Base-by-base conservation (phyloP, 2,888 invertebrate species). In the Lapara coniferarum region DNA sequence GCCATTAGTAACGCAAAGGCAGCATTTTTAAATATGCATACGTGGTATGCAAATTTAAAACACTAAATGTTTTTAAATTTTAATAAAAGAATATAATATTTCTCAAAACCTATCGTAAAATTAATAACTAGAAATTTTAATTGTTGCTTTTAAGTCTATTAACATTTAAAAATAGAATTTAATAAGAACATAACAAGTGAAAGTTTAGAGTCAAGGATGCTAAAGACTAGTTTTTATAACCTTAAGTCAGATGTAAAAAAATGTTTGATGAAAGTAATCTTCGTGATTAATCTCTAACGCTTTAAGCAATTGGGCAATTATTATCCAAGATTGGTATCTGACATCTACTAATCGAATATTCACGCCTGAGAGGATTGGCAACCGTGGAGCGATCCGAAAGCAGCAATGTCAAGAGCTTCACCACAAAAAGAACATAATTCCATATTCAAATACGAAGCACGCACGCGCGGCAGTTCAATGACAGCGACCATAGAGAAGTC, bases 401-500 rank as follows among this genome's bases (percentile, higher is more conserved):
- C 75, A 79, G 85, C 91, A 92, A 92, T 92, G 92, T 91, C 91
- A 91, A 91, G 91, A 89, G 84, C 90, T 88, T 81, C 75, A 77
- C 84, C 82, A 85, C 85, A 85, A 85, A 89, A 90, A 89, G 84
- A 88, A 81, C 83, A 77, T 84, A 82, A 86, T 86, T 79, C 89
- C 90, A 88, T 91, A 90, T 89, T 88, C 86, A 86, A 89, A 88
- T 82, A 79, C 80, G 74, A 78, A 77, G 80, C 87, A 84, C 83
- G 79, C 87, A 84, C 87, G 80, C 84, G 79, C 85, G 80, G 71
- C 82, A 81, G 91, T 91, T 91, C 91, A 92, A 88, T 90, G 92
- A 87, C 91, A 89, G 86, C 82, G 80, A 72, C 81, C 85, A 85
- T 88, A 88, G 87, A 88, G 83, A 86, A 89, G 87, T 86, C 87